Evolutionary conservation across 2,888 invertebrate genomes (phyloP).

Genomic region (Andricus quercusramuli): DNA sequence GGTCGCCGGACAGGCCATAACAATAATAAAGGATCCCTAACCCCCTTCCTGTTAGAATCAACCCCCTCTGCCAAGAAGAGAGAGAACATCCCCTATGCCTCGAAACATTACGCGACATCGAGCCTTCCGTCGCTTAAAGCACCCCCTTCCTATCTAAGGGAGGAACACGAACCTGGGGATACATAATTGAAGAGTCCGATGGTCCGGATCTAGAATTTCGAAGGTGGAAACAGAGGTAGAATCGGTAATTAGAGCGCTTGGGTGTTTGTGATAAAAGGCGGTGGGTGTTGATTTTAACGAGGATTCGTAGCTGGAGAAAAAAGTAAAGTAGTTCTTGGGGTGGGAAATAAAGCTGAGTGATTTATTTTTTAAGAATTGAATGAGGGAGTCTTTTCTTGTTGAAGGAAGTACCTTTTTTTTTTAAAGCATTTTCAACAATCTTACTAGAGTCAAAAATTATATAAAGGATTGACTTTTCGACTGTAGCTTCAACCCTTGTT

Average conservation of each 20-base stretch:
- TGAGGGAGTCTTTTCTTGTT: not conserved
- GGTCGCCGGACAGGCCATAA: conserved; percentile 58
- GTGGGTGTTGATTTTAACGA: not conserved
- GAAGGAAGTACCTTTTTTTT: not conserved
- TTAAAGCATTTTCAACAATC: not conserved
- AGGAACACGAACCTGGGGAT: conserved; percentile 31
- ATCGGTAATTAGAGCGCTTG: not conserved
- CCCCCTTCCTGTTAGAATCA: conserved; percentile 36
- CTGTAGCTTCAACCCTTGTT: too few species aligned
- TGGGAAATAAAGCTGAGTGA: not conserved
- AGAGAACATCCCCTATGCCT: conserved; percentile 24
- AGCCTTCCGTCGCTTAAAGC: conserved; percentile 33
- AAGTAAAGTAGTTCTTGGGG: not conserved
- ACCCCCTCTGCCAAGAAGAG: conserved; percentile 11
- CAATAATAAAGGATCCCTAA: conserved; percentile 56
- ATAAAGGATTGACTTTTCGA: too few species aligned
- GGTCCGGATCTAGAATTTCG: conserved; percentile 6
- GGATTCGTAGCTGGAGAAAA: not conserved
- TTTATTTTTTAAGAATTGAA: too few species aligned
- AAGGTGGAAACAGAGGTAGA: conserved; percentile 10
- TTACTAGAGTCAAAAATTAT: too few species aligned
- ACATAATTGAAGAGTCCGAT: conserved; percentile 33
- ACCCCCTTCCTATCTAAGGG: conserved; percentile 3
- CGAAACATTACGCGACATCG: conserved; percentile 37
- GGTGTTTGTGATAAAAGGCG: not conserved